Base-by-base conservation (phyloP, 2,797 vertebrate species). In the Corythornis leucogaster region DNA sequence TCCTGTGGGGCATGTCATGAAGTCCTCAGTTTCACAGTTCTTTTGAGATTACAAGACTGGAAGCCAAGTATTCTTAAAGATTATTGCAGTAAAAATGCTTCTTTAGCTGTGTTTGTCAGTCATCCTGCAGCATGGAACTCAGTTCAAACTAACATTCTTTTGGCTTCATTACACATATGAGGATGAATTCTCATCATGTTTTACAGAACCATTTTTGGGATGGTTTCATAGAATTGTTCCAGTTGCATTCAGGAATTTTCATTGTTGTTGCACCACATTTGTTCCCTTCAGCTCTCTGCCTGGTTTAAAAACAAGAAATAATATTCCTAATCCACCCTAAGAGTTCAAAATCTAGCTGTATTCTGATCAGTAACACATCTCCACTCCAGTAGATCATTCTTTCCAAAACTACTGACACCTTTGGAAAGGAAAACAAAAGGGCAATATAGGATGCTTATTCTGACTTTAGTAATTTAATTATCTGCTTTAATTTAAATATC, bases 381-480 rank as follows among this genome's bases (percentile, higher is more conserved):
- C 43, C 35, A 59, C 3, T 7, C 31, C 55, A 66, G 30, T 57
- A 73, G 21, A 57, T n/a, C 35, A 15, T 9, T 59, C 73, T 74
- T 71, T 33, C 31, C 33, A 42, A 85, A 87, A 69, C 43, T 66
- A 51, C 10, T 73, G 43, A 66, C 45, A 73, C 19, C 35, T 79
- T 81, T 66, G 70, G 46, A 67, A 83, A 87, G 28, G 43, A 75
- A 85, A 87, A 55, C 19, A 94, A 64, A 76, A 50, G 50, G 54
- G 45, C 42, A 68, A 66, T 46, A 66, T 4, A 71, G 28, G 67
- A 61, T 84, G 57, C 50, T 79, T 61, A 59, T 70, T 68, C 45
- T 76, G 62, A 79, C 43, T 83, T 85, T 31, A 85, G 17, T 67
- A 82, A 87, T 89, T 69, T 84, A 91, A 91, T 24, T 79, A 18